Percentiles rank a stretch among this genome's conserved stretches.
Evolutionary conservation across 2,797 vertebrate species (phyloP).

Genomic region (Avahi laniger): DNA sequence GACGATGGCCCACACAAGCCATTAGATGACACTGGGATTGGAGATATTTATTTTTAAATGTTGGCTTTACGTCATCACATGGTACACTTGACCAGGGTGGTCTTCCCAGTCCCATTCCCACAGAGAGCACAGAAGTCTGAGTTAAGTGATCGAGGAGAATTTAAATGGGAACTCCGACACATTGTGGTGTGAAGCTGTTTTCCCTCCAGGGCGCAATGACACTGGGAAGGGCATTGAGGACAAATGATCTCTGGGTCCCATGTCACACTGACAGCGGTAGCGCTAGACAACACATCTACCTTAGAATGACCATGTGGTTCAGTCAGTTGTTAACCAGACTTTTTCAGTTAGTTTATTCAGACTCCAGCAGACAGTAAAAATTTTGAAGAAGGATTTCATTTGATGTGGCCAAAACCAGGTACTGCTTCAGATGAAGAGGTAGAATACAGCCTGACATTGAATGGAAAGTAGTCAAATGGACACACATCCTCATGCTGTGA

Average conservation of each 20-base stretch:
- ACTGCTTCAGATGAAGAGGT: not conserved
- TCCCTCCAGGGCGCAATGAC: not conserved
- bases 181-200: not conserved
- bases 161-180: not conserved
- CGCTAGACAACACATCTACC: not conserved
- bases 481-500: not conserved
- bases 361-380: not conserved
- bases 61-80: not conserved
- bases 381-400: slow-evolving; percentile 46
- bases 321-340: not conserved
- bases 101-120: not conserved
- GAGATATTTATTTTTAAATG: slow-evolving; percentile 23
- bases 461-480: not conserved
- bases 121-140: not conserved
- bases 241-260: not conserved
- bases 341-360: slow-evolving; percentile 11
- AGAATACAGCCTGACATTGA: not conserved
- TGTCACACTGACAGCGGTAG: not conserved
- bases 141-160: not conserved
- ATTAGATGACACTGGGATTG: not conserved
- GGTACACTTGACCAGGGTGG: not conserved
- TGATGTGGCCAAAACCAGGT: not conserved
- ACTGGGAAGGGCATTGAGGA: not conserved
- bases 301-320: not conserved
- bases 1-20: not conserved